Evolutionary conservation across 2,888 invertebrate genomes (phyloP), one percentile per base, ranked within the genome.

Genomic region (Trimorus sp.): DNA sequence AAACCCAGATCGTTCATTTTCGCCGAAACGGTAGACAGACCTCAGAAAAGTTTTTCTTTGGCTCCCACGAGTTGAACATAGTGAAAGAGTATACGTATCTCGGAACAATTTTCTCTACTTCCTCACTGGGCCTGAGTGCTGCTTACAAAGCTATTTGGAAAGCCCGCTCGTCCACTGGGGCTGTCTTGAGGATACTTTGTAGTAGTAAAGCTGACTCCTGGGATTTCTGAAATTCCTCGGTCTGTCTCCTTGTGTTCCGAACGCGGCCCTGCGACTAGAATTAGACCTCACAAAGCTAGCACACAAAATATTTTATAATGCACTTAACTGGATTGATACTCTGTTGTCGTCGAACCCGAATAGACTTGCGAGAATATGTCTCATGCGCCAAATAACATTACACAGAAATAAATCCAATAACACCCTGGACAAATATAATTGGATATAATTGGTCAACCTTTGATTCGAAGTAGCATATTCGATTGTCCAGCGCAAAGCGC

Each of bases 151-250:
- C 54, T 12, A 68, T 54, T 8, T 14, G 40, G 56, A 68, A 68
- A 54, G 40, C 68, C 11, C 42, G 14, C 14, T 45, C 54, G 11
- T 54, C 68, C 12, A 36, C 26, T 12, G 68, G 56, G 9, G 53
- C 54, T 7, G 53, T 68, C 9, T 26, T 45, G 45, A 54, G 16
- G 26, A 68, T 36, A 45, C 12, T 68, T 40, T 7, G 16, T 14
- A 66, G 53, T 6, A 42, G 51, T 40, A 66, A 51, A n/a, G 16
- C 42, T 16, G 66, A 51, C 38, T 66, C 51, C n/a, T 66, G 68
- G 68, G 42, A 42, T 14, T 51, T n/a, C n/a, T n/a, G n/a, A 59
- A 42, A 59, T 16, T 59, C 15, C 59, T 59, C 16, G 59, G 59
- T 42, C 15, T 59, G 16, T 42, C 59, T 59, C 59, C 42, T 11